These are phyloP conservation scores for Melieria crassipennis DNA, from an alignment of 2,888 invertebrate species.

Conservation along the genomic window DNA sequence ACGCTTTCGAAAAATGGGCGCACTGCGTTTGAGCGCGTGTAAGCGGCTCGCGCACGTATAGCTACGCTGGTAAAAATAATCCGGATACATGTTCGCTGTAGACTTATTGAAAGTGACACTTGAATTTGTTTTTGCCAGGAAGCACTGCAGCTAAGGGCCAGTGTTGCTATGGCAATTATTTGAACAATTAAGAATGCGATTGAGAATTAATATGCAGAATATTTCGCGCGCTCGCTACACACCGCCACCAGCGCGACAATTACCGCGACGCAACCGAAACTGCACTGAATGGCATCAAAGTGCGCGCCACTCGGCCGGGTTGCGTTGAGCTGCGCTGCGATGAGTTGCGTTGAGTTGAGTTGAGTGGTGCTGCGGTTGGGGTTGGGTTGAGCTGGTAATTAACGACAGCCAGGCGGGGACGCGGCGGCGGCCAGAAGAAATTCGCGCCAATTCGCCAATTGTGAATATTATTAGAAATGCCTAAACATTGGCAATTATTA, in stretches of 20 bases:
- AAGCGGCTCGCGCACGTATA: conserved; percentile 17
- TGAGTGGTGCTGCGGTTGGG: too few species aligned
- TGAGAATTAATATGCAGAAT: too few species aligned
- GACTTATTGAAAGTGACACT: too few species aligned
- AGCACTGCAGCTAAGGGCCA: not conserved
- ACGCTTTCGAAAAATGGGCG: conserved; percentile 9
- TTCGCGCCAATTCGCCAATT: conserved; percentile 3
- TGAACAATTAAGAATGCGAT: too few species aligned
- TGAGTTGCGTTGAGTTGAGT: too few species aligned
- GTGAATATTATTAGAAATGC: conserved; percentile 8
- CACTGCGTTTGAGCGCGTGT: conserved; percentile 13
- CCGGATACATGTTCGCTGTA: conserved; percentile 20
- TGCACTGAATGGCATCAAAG: conserved; percentile 14
- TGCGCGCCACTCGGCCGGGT: not conserved
- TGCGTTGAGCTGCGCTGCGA: not conserved
- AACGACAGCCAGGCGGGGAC: too few species aligned
- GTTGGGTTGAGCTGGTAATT: too few species aligned
- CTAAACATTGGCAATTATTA: not conserved
- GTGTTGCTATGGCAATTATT: not conserved
- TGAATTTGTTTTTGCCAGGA: not conserved
- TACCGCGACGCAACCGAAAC: conserved; percentile 10
- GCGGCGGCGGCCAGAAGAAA: too few species aligned
- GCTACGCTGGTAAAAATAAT: conserved; percentile 18
- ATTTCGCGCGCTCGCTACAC: not conserved
- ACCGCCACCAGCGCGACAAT: conserved; percentile 7